Evolutionary conservation across 2,113 vertebrate genomes (phyloP).

Genomic region (Tetrax tetrax): DNA sequence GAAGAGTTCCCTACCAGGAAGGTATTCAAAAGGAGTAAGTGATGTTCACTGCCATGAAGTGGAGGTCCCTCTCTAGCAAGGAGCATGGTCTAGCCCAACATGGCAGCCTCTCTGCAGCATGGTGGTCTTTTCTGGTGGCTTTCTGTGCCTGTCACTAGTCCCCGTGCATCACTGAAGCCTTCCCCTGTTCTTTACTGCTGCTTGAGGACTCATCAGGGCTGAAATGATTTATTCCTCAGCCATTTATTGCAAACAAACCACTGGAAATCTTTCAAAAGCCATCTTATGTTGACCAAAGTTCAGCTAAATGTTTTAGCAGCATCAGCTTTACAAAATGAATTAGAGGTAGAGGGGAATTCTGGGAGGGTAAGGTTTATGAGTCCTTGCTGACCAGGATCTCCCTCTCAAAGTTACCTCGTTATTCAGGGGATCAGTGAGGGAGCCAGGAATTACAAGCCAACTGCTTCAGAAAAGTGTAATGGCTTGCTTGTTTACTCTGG

Average conservation of each 20-base stretch:
- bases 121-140: conserved; percentile 19
- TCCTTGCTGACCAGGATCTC: background rate
- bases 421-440: background rate
- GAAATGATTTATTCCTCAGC: conserved; percentile 55
- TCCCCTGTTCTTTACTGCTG: background rate
- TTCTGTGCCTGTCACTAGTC: background rate
- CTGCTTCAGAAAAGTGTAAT: background rate
- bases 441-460: background rate
- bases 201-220: conserved; percentile 14
- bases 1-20: conserved; percentile 7
- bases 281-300: conserved; percentile 41
- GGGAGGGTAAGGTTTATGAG: background rate
- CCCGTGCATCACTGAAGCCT: background rate
- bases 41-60: background rate
- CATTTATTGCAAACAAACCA: conserved; percentile 27
- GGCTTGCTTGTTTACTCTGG: background rate
- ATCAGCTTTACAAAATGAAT: conserved; percentile 13
- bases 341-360: background rate
- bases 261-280: conserved; percentile 54
- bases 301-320: conserved; percentile 16
- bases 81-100: background rate
- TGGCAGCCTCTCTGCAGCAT: background rate
- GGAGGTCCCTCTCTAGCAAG: background rate
- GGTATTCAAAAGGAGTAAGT: background rate
- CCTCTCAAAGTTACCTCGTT: background rate